phyloP scores from a whole-genome alignment of 2,113 vertebrate species.

The Chamaetylas fuelleborni region DNA sequence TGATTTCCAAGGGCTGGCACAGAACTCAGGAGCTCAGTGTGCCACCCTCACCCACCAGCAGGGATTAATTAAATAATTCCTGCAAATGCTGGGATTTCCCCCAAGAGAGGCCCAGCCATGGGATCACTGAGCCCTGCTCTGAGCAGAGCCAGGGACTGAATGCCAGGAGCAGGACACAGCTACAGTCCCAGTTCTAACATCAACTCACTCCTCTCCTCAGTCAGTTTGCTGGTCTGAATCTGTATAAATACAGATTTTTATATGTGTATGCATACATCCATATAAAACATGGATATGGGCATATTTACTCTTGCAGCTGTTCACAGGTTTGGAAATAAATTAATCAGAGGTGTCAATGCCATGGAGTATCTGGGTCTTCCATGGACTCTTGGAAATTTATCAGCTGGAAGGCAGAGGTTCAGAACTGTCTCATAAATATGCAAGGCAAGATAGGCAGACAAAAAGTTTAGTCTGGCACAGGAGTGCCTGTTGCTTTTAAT shows the following conservation, averaged over 20 bases:
- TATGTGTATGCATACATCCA: accelerated
- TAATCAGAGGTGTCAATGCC: neutral
- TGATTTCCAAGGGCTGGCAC: neutral
- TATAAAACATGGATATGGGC: neutral
- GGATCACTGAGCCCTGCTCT: no score
- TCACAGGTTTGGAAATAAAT: neutral
- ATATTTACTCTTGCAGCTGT: neutral
- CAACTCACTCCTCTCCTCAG: neutral
- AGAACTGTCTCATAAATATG: neutral
- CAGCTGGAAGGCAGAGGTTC: neutral
- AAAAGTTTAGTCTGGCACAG: neutral
- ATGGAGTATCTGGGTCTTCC: neutral
- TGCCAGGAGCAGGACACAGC: neutral
- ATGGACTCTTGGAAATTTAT: neutral
- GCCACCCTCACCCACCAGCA: neutral
- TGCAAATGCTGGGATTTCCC: neutral
- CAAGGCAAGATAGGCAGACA: neutral
- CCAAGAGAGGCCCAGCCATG: neutral
- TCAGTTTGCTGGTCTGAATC: neutral
- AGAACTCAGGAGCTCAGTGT: accelerated
- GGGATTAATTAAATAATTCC: accelerated
- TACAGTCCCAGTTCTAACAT: accelerated
- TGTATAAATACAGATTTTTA: neutral
- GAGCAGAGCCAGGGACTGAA: neutral
- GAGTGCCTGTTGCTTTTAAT: constrained; percentile 16